Evolutionary conservation across 2,888 invertebrate genomes (phyloP), one percentile per base, ranked within the genome.

Genomic region (Pogonocherus hispidulus): DNA sequence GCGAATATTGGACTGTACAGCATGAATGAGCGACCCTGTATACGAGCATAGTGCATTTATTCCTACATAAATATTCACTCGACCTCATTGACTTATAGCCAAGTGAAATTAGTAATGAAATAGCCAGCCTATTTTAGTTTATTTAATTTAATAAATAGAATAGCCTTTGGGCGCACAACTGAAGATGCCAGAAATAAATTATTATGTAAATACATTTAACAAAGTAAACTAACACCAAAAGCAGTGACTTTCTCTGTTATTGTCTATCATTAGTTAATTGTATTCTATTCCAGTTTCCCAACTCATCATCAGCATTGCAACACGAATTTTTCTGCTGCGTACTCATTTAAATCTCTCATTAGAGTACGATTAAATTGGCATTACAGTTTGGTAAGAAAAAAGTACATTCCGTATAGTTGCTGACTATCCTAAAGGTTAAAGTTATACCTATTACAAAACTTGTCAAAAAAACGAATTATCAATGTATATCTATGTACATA

Each of bases 241-340:
- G 60, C 67, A 65, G 41, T 69, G 54, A 69, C 72, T 72, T 72
- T 72, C 72, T 72, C 72, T 67, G 64, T 69, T 67, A 66, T 70
- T 62, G 51, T 63, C 44, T 69, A 56, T 67, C 63, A 66, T 72
- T 68, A 69, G 69, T 67, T 69, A 67, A 67, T 71, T 69, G 69
- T 69, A 47, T 72, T 22, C 32, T 67, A 67, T 67, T 70, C 55
- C 57, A 63, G 57, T 59, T 68, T 68, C 64, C 59, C 59, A 68
- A 68, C 57, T 63, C 63, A 57, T 63, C 63, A 59, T 68, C 68
- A 63, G 49, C 37, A 35, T 60, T 60, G 35, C 59, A 49, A 32
- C 59, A 60, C 59, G 11, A 46, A 22, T 46, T 37, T 46, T 44
- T 57, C 14, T 46, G 44, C 18, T n/a, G 18, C 16, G 22, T 51